Base-by-base conservation (phyloP, 1,140 invertebrate genomes). In the Musca vetustissima region DNA sequence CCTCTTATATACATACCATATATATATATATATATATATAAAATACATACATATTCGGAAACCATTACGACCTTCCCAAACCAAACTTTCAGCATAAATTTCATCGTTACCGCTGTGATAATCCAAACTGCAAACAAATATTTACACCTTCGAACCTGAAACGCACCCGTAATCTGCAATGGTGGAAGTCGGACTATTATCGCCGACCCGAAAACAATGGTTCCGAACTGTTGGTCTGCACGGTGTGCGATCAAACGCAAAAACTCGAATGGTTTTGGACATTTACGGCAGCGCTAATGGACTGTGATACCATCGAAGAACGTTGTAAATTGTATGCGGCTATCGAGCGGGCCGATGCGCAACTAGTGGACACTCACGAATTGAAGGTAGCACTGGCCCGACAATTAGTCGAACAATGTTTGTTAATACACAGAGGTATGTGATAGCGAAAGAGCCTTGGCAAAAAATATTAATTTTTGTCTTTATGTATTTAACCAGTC, bases 81-180 rank as follows among this genome's bases (percentile, higher is more conserved):
- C 48, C 61, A 61, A 59, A 13, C 22, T 68, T 71, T 2, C 55
- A 76, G 75, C 70, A 75, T 52, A 76, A 76, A 69, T 76, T 76
- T 69, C 75, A 76, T 76, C 75, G 75, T 70, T 76, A 76, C 67
- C 75, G 75, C 75, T 76, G 75, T 76, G 75, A 76, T 76, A 76
- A 76, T 70, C 74, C 74, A 11, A 75, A 75, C 59, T 76, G 75
- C 68, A 74, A 71, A 73, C 73, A 76, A 72, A 74, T 76, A 52
- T 76, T 76, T n/a, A 74, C 73, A 32, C 74, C 75, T 17, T 70
- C 73, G 17, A 64, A 72, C 47, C 52, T 65, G 11, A 73, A 73
- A 43, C 64, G 72, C 67, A 73, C 75, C 19, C 68, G 72, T 19
- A 76, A 75, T 52, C 66, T 76, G n/a, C 73, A 73, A 25, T 76